Evolutionary conservation across 2,797 vertebrate species (phyloP), one percentile per base, ranked within the genome.

Genomic region (Xenops minutus): DNA sequence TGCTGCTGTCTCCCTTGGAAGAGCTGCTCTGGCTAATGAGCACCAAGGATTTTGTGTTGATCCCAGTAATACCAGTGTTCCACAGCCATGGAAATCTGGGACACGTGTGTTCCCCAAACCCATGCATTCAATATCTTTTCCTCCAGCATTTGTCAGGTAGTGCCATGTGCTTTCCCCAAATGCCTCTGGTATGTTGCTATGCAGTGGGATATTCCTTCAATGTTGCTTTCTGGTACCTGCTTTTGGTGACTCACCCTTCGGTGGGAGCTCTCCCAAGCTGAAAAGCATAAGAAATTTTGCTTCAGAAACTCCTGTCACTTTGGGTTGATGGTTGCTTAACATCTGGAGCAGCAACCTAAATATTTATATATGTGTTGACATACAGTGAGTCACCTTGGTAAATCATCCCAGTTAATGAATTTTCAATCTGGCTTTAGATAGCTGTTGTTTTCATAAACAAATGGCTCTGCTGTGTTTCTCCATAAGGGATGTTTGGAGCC

Each of bases 361-460:
- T 80, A 56, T 92, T 83, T 89, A n/a, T 75, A 6, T 48, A 56
- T 1, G 2, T 56, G 49, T 72, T 26, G 82, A 13, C 14, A 20
- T 61, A 16, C 17, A 55, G 34, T 19, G 15, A 93, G 55, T 52
- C 0, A 0, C 66, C 83, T 76, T 1, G 1, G 14, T 81, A 88
- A 64, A 80, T 75, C 62, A 51, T 48, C 39, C 37, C 41, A 37
- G 58, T 48, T 93, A 88, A 95, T 76, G 77, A 62, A 66, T 90
- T 95, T 93, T 55, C 85, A 54, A 0, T 14, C 34, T 39, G 52
- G 17, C 43, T 69, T 92, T 93, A 86, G 67, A 80, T 92, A 85
- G 67, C 80, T 92, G 43, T 77, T 84, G 39, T 64, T 94, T 92
- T 84, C 58, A 14, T 55, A 89, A 94, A 93, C 56, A 92, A 94